These are phyloP conservation scores for Channa argus DNA, from an alignment of 2,113 vertebrate genomes.

Conservation along the genomic window DNA sequence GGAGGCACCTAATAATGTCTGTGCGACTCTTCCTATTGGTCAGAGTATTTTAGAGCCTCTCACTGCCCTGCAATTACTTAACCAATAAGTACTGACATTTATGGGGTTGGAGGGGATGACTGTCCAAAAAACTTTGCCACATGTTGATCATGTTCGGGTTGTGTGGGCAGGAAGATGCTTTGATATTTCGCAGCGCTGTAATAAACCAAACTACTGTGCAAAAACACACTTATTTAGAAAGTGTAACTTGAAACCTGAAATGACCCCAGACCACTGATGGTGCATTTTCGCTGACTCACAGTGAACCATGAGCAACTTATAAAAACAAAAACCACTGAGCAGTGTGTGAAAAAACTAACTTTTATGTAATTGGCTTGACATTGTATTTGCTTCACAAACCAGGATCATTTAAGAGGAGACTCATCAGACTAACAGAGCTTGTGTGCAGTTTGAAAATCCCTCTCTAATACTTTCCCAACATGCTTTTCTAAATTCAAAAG, in stretches of 20 bases:
- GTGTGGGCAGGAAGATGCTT: constrained; percentile 1
- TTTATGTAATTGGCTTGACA: not conserved
- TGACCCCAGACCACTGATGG: too few species aligned
- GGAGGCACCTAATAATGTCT: not conserved
- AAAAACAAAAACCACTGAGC: too few species aligned
- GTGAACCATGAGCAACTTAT: too few species aligned
- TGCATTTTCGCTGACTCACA: too few species aligned
- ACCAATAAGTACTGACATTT: not conserved
- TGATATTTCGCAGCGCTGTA: not conserved
- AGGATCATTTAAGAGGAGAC: not conserved
- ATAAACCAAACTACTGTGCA: not conserved
- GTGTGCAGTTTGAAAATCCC: too few species aligned
- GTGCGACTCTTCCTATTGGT: constrained; percentile 18
- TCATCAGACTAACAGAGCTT: too few species aligned
- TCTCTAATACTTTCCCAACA: too few species aligned
- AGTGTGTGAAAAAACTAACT: too few species aligned
- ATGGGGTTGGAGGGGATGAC: rapidly evolving
- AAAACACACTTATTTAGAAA: too few species aligned
- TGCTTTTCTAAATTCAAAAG: not conserved
- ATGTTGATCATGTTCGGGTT: constrained; percentile 1
- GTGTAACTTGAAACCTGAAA: too few species aligned
- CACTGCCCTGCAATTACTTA: constrained; percentile 26
- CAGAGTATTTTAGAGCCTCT: constrained; percentile 35
- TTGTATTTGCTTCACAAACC: not conserved
- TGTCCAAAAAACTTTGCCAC: constrained; percentile 13